phyloP scores from a whole-genome alignment of 2,797 vertebrate genomes.

The Pseudochromis fuscus region DNA sequence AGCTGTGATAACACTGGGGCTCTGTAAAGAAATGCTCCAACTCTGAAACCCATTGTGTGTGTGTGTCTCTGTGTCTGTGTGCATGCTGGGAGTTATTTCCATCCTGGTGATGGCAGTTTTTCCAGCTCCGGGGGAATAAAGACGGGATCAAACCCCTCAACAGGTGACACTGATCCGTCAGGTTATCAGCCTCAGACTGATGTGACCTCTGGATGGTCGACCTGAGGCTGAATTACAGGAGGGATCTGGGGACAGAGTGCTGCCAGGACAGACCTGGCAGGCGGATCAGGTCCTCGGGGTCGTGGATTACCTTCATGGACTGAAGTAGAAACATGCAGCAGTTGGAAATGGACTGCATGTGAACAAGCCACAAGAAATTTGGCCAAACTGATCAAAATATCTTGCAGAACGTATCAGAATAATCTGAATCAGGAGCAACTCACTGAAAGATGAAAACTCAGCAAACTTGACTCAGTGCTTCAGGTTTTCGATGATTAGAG shows the following conservation, averaged over 20 bases:
- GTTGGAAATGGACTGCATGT: constrained; percentile 7
- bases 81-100: constrained; percentile 62
- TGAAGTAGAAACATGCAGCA: constrained; percentile 30
- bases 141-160: constrained; percentile 39
- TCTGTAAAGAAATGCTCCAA: too few species aligned
- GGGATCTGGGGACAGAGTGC: constrained; percentile 24
- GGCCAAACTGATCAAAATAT: background rate
- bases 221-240: constrained; percentile 22
- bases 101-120: constrained; percentile 53
- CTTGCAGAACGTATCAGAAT: background rate
- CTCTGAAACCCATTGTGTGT: constrained; percentile 1
- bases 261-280: constrained; percentile 15
- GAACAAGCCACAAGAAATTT: background rate
- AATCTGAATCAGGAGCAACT: too few species aligned
- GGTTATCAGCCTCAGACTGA: constrained; percentile 43
- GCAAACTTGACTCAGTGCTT: too few species aligned
- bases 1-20: too few species aligned
- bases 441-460: too few species aligned
- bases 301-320: constrained; percentile 32
- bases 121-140: constrained; percentile 44
- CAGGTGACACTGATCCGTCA: constrained; percentile 71
- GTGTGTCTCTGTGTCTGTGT: constrained; percentile 5
- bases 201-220: constrained; percentile 44
- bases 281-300: constrained; percentile 24
- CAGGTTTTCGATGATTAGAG: too few species aligned